These are phyloP conservation scores for Himalopsyche tibetana DNA, from an alignment of 2,888 invertebrate species.

Conservation along the genomic window DNA sequence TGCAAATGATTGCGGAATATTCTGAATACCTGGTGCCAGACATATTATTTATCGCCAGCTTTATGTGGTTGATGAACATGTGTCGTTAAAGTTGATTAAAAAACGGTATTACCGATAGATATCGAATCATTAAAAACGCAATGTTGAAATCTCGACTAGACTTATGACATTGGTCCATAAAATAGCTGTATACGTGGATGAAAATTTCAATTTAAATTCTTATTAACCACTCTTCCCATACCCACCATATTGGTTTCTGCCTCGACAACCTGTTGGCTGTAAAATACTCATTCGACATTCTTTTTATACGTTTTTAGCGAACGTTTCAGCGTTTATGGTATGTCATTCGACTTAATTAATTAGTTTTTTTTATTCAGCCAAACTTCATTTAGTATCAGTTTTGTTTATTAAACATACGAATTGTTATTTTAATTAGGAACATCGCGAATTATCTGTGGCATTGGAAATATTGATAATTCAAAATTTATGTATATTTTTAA, in stretches of 20 bases:
- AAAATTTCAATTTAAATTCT: not conserved
- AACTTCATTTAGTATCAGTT: no score
- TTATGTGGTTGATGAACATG: not conserved
- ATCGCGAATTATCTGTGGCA: no score
- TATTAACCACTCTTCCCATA: not conserved
- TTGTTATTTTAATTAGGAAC: no score
- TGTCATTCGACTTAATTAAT: not conserved
- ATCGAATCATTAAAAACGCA: not conserved
- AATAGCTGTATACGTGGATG: not conserved
- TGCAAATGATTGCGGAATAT: not conserved
- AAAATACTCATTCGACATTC: conserved; percentile 1
- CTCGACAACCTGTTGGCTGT: conserved; percentile 14
- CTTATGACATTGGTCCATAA: not conserved
- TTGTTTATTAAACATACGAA: no score
- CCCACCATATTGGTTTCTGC: not conserved
- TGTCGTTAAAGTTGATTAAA: not conserved
- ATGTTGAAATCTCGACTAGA: not conserved
- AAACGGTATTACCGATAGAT: not conserved
- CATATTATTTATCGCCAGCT: not conserved
- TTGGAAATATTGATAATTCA: no score
- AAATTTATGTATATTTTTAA: no score
- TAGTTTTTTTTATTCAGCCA: not conserved
- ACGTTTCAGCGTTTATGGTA: not conserved
- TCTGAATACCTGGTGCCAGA: not conserved
- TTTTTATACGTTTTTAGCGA: not conserved